Percentiles rank a stretch among this genome's conserved stretches.
phyloP scores from a whole-genome alignment of 2,113 vertebrate species.

The Rhizomys pruinosus region DNA sequence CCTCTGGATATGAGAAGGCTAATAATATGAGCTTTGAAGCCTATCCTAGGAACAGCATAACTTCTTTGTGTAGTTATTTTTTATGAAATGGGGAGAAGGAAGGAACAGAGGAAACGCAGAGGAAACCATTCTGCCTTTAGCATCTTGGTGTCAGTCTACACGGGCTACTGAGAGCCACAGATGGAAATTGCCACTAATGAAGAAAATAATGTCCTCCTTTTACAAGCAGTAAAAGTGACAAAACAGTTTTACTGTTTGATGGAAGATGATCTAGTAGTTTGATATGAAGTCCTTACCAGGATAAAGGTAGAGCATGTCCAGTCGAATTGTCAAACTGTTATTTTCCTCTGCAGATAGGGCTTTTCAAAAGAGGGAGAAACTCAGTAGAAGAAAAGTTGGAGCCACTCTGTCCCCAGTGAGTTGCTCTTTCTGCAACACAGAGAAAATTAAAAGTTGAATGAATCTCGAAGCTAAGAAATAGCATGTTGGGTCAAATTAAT shows the following conservation, averaged over 20 bases:
- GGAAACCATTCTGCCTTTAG: background rate
- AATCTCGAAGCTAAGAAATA: constrained; percentile 36
- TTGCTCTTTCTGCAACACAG: background rate
- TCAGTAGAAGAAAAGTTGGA: background rate
- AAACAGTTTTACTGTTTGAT: too few species aligned
- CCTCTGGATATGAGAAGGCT: background rate
- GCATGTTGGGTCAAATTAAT: constrained; percentile 42
- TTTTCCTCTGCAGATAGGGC: background rate
- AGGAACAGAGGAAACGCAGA: background rate
- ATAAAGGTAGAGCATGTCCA: background rate
- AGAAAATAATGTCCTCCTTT: background rate
- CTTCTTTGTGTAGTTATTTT: background rate
- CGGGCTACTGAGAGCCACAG: background rate
- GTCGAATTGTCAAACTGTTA: background rate
- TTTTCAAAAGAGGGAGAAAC: background rate
- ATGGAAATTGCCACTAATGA: background rate
- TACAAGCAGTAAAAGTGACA: background rate
- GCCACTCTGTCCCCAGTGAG: background rate
- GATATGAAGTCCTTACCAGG: background rate
- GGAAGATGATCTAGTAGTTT: background rate
- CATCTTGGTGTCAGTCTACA: background rate
- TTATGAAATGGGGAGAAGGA: background rate
- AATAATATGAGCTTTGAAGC: background rate
- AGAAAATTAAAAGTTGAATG: constrained; percentile 53
- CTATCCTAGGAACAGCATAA: background rate